Conservation (phyloP, 2,113 vertebrate genomes). For the Ceratotherium simum region DNA sequence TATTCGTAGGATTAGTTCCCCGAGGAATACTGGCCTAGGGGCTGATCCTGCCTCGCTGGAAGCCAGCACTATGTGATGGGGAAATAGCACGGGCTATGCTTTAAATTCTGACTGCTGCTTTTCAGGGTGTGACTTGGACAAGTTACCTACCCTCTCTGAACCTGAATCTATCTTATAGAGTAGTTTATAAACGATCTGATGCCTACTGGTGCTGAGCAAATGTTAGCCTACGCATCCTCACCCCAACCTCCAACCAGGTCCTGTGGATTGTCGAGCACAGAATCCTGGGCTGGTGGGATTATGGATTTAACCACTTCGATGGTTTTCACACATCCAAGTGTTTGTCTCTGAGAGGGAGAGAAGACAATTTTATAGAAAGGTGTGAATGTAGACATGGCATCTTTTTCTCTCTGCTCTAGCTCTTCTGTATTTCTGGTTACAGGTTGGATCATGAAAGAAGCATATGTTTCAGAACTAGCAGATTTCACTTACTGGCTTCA, state of each 20-base stretch:
- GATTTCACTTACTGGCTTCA: slow-evolving; percentile 4
- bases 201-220: background rate
- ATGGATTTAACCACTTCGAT: background rate
- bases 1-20: background rate
- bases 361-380: background rate
- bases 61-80: no score
- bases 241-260: background rate
- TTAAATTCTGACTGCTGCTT: background rate
- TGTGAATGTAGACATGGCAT: background rate
- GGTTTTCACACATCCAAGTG: background rate
- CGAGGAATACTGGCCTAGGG: background rate
- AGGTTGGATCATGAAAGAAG: background rate
- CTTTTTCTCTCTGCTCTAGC: background rate
- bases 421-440: background rate
- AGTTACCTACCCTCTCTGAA: background rate
- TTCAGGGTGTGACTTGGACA: background rate
- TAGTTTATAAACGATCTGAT: background rate
- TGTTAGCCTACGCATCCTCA: background rate
- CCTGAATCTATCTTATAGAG: background rate
- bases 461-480: background rate
- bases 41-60: background rate
- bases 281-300: background rate
- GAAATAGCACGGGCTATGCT: background rate
- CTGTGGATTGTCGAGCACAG: background rate
- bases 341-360: background rate